Percentiles rank a stretch among this genome's conserved stretches.
These are phyloP conservation scores for Pogonocichla stellata DNA, from an alignment of 2,113 vertebrate genomes.

Conservation along the genomic window DNA sequence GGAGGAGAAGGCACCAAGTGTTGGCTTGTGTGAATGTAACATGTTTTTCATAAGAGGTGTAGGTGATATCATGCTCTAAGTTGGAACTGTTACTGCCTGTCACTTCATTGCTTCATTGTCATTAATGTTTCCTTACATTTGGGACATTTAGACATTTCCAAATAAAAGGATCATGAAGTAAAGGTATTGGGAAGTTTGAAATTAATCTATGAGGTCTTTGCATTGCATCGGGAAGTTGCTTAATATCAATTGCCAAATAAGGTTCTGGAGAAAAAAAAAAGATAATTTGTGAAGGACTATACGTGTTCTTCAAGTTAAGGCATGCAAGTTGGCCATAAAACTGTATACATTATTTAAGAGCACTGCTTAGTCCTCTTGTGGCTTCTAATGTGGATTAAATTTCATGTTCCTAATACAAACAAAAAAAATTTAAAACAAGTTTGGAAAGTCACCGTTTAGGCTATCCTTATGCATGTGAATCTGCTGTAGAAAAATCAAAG, in stretches of 20 bases:
- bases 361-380: background rate
- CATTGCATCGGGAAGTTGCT: rapidly evolving
- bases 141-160: background rate
- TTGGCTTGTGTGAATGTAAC: background rate
- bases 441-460: background rate
- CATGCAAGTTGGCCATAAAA: background rate
- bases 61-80: background rate
- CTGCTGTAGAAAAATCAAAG: background rate
- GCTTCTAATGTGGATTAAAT: background rate
- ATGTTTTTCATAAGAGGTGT: background rate
- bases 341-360: background rate
- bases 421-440: background rate
- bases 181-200: background rate
- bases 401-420: background rate
- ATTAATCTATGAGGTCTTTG: background rate
- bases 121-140: background rate
- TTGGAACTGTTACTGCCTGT: background rate
- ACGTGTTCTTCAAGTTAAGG: background rate
- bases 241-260: background rate
- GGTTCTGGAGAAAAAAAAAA: background rate
- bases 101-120: background rate
- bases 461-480: background rate
- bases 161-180: background rate
- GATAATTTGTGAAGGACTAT: background rate
- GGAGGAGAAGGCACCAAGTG: background rate